Evolutionary conservation across 2,113 vertebrate species (phyloP), one percentile per base, ranked within the genome.

Genomic region (Centropus unirufus): DNA sequence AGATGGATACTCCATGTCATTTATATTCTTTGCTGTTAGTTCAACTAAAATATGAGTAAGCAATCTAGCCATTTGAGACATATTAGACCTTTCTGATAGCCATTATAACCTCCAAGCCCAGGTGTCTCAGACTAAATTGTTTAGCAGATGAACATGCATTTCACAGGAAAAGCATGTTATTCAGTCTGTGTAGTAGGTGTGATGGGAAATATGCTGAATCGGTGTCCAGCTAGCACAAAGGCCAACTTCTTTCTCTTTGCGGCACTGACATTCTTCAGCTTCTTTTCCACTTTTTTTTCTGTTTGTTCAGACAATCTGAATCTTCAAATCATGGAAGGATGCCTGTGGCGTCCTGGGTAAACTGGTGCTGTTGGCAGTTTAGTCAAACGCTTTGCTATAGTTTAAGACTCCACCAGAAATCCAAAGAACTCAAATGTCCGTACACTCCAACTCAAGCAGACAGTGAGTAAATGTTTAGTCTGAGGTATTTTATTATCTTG

Each of bases 401-500:
- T 83, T 93, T 94, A 72, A 74, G 51, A 79, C 24, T 83, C 78
- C 69, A 90, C 83, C 66, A 97, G 93, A 96, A 93, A 90, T 95
- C 87, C 92, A 82, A 85, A 95, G 96, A 96, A 94, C 77, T 94
- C 81, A 94, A 75, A 84, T 84, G 59, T 58, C 52, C 14, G 0
- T 91, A 91, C 29, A 68, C 91, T 89, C 67, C 66, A 90, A 87
- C 90, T 82, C 92, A 95, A 92, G 95, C 91, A 98, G 96, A 97
- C 86, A 79, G 74, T 92, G 83, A 94, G 81, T 90, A 97, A 98
- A 97, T 97, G 96, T 98, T 98, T 97, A 98, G 97, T 97, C 97
- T 98, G 96, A 97, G 91, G 51, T 96, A 90, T 92, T 97, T 97
- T 95, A 97, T 97, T 96, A 95, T 96, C 89, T 96, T 94, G 68